phyloP scores from a whole-genome alignment of 2,888 invertebrate species.

The Ischnus inquisitorius region DNA sequence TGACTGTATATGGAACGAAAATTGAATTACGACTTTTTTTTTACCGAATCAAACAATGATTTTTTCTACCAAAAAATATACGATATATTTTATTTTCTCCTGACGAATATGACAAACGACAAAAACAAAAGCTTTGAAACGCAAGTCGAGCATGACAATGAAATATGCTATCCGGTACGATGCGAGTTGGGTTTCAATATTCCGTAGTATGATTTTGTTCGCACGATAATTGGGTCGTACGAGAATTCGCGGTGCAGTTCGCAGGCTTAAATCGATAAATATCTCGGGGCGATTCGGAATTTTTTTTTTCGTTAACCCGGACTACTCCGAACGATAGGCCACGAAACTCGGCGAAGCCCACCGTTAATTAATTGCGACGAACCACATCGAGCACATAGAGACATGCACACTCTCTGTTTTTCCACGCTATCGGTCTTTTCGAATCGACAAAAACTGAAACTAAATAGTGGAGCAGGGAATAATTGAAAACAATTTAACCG shows the following conservation, averaged over 20 bases:
- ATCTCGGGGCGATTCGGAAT: conserved; percentile 12
- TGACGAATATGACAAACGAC: not conserved
- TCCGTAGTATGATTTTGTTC: not conserved
- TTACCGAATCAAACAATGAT: not conserved
- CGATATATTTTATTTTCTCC: not conserved
- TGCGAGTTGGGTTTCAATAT: not conserved
- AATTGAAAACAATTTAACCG: not conserved
- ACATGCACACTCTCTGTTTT: not conserved
- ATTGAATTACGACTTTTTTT: not conserved
- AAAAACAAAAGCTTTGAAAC: not conserved
- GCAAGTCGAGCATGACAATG: not conserved
- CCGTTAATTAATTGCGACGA: conserved; percentile 34
- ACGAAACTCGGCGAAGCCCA: not conserved
- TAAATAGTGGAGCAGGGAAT: not conserved
- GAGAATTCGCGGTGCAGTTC: conserved; percentile 7
- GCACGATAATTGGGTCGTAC: conserved; percentile 15
- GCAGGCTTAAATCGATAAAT: not conserved
- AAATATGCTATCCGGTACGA: not conserved
- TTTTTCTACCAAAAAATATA: not conserved
- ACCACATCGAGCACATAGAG: not conserved
- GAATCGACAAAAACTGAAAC: not conserved
- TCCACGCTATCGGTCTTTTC: not conserved
- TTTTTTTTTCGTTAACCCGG: not conserved
- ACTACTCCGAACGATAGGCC: not conserved
- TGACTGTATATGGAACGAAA: not conserved